A percentile compares a stretch with the other conserved stretches of the same genome.
Conservation (phyloP, 37 sponge, comb jelly and placozoan genomes). For the Amphimedon queenslandica region DNA sequence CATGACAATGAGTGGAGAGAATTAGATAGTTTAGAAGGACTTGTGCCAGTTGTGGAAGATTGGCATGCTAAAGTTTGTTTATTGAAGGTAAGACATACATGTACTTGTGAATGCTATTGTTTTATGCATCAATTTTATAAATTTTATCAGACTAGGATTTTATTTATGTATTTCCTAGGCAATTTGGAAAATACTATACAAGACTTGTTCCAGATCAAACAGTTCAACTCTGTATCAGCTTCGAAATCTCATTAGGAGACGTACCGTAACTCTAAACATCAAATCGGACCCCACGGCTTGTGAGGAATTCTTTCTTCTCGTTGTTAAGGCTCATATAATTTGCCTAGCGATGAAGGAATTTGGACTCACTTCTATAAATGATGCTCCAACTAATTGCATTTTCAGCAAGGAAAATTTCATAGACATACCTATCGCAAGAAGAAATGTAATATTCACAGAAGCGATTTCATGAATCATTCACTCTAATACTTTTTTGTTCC, state of each 20-base stretch:
- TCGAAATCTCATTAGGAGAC: slow-evolving; percentile 7
- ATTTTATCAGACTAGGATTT: neutral
- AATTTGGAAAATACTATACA: slow-evolving; percentile 18
- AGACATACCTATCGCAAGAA: too few relatives aligned
- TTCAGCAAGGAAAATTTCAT: too few relatives aligned
- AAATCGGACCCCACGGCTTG: slow-evolving; percentile 3
- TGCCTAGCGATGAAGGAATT: slow-evolving; percentile 8
- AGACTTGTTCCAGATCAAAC: slow-evolving; percentile 10
- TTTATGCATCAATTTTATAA: neutral
- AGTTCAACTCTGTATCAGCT: slow-evolving; percentile 13
- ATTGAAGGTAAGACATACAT: too few relatives aligned
- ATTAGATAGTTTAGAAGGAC: too few relatives aligned
- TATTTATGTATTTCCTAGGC: slow-evolving; percentile 7
- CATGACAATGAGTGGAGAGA: too few relatives aligned
- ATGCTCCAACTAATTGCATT: too few relatives aligned
- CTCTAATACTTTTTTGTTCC: too few relatives aligned
- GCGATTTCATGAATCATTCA: too few relatives aligned
- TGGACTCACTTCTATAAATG: neutral
- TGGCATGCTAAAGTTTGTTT: too few relatives aligned
- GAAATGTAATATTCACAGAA: too few relatives aligned
- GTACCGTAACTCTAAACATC: slow-evolving; percentile 3
- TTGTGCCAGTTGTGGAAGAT: too few relatives aligned
- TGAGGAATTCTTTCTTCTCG: slow-evolving; percentile 18
- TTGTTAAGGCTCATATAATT: slow-evolving; percentile 10
- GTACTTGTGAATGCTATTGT: too few relatives aligned